Percentiles rank a stretch among this genome's conserved stretches.
These are phyloP conservation scores for Echeneis naucrates DNA, from an alignment of 2,797 vertebrate species.

Conservation along the genomic window DNA sequence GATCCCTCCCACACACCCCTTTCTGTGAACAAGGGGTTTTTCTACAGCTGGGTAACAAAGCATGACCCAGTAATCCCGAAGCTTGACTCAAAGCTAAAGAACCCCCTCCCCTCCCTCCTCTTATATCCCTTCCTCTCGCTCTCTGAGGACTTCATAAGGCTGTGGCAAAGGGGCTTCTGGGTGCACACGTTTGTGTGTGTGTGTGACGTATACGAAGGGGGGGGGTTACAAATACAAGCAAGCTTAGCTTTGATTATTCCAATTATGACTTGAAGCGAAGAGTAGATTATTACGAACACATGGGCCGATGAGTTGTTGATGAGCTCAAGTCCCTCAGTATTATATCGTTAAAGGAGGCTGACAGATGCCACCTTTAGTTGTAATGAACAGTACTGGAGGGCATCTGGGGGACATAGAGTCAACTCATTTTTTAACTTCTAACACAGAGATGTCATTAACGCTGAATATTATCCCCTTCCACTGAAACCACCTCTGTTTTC, in stretches of 20 bases:
- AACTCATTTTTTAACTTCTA: constrained; percentile 12
- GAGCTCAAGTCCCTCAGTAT: constrained; percentile 66
- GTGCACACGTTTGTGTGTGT: constrained; percentile 33
- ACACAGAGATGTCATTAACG: not conserved
- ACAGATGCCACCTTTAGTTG: constrained; percentile 43
- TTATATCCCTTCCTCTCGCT: constrained; percentile 78
- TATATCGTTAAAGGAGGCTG: constrained; percentile 44
- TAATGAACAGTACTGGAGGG: constrained; percentile 14
- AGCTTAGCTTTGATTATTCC: constrained; percentile 83
- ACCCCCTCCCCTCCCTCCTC: constrained; percentile 58
- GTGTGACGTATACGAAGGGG: not conserved
- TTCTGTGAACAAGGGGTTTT: constrained; percentile 83
- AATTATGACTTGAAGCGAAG: constrained; percentile 80
- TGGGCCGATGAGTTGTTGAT: constrained; percentile 72
- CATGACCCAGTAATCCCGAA: constrained; percentile 89
- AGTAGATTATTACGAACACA: constrained; percentile 76
- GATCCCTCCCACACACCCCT: constrained; percentile 31
- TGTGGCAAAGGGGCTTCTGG: constrained; percentile 56
- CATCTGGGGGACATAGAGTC: constrained; percentile 10
- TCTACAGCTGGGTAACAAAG: constrained; percentile 89
- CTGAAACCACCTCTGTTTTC: not conserved
- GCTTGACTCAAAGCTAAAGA: constrained; percentile 84
- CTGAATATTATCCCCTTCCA: not conserved
- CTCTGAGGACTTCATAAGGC: constrained; percentile 84
- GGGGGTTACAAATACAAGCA: constrained; percentile 71